Percentiles rank a stretch among this genome's conserved stretches.
Evolutionary conservation across 2,797 vertebrate genomes (phyloP).

Genomic region (Naso thynnoides): DNA sequence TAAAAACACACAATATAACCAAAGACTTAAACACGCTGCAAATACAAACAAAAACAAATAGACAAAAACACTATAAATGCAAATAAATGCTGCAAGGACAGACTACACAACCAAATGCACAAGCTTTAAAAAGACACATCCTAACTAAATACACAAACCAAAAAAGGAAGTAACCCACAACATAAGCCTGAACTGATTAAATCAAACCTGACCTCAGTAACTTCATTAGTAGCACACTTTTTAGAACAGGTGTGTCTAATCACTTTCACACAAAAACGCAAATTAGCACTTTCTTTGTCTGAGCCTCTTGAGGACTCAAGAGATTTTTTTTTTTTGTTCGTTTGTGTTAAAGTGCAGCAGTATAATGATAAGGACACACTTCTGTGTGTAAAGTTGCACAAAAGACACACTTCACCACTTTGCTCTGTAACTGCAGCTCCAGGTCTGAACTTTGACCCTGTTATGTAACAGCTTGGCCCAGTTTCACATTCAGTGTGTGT

Average conservation of each 20-base stretch:
- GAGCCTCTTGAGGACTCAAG: too few species aligned
- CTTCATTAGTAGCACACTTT: too few species aligned
- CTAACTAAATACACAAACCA: too few species aligned
- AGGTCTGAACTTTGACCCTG: constrained; percentile 49
- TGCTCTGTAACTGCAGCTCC: constrained; percentile 4
- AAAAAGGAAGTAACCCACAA: too few species aligned
- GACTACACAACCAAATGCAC: too few species aligned
- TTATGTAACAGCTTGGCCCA: constrained; percentile 61
- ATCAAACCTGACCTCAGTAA: too few species aligned
- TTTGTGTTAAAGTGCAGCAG: constrained; percentile 2
- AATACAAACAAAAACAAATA: not conserved
- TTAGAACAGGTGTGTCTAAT: too few species aligned
- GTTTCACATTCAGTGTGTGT: constrained; percentile 15
- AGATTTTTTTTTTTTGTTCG: not conserved
- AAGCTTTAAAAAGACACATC: too few species aligned
- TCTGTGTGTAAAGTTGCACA: constrained; percentile 1
- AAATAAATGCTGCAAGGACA: too few species aligned
- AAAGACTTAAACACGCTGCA: not conserved
- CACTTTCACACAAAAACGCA: constrained; percentile 2
- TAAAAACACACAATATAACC: too few species aligned
- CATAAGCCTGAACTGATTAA: too few species aligned
- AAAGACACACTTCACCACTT: constrained; percentile 40
- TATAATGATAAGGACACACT: constrained; percentile 37
- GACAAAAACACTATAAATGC: too few species aligned
- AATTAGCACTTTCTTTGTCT: not conserved